Base-by-base conservation (phyloP, 1,140 invertebrate species). In the Lepidurus apus region DNA sequence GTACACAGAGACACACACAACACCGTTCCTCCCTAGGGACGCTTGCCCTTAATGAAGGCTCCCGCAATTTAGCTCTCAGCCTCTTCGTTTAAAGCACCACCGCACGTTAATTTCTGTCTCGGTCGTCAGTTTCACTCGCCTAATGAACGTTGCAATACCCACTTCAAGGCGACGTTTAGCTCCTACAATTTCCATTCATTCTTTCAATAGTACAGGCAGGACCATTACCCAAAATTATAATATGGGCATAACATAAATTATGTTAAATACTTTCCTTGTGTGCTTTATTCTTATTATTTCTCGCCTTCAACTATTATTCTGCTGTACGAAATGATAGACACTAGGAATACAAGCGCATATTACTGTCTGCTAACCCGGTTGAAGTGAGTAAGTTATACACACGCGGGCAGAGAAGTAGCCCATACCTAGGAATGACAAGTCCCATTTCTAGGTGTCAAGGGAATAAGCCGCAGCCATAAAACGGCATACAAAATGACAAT, bases 101-200 rank as follows among this genome's bases (percentile, higher is more conserved):
- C 53, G 53, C 53, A 65, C 53, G 53, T 65, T 65, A 65, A 65
- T 65, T 65, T 65, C 47, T 65, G 53, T 65, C 21, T 9, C 53
- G 53, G 53, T 65, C 53, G 53, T 65, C 53, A 65, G 53, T 65
- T 65, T 65, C 53, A 21, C 17, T 7, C 53, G 21, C 53, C 21
- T 65, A 65, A 65, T 65, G 53, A 65, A 65, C 53, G 21, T 65
- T 65, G 53, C 53, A 7, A 65, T 65, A 65, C 34, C 34, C 34
- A 34, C 34, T 34, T 34, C 34, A 34, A 34, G 34, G 34, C 34
- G 34, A 34, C 34, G 34, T 34, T 34, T 34, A 34, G 34, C 34
- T 34, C 34, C 34, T 34, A 34, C 3, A 34, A 34, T 34, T 34
- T 34, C 34, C 34, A 34, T 34, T 34, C 34, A 34, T 34, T 34